phyloP scores from a whole-genome alignment of 2,888 invertebrate genomes.

The Nephrotoma guestfalica region DNA sequence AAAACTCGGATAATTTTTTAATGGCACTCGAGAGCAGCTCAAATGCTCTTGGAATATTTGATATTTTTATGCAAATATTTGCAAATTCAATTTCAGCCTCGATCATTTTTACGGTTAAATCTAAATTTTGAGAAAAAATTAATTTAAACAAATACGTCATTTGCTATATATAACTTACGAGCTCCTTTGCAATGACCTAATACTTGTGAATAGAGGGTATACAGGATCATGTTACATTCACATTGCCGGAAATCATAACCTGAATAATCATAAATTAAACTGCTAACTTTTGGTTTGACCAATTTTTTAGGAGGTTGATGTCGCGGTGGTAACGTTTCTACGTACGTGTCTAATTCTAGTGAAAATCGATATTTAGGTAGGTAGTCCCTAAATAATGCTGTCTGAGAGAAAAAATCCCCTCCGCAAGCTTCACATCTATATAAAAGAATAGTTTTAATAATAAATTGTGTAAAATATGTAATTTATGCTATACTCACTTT shows the following conservation, averaged over 20 bases:
- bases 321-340: not conserved
- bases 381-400: not conserved
- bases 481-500: slow-evolving; percentile 11
- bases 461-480: not conserved
- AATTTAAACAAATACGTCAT: not conserved
- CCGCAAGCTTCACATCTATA: slow-evolving; percentile 40
- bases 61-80: slow-evolving; percentile 37
- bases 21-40: slow-evolving; percentile 36
- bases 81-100: slow-evolving; percentile 43
- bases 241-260: slow-evolving; percentile 36
- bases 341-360: not conserved
- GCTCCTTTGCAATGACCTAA: slow-evolving; percentile 43
- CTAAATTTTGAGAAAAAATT: slow-evolving; percentile 29
- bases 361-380: not conserved
- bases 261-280: slow-evolving; percentile 3
- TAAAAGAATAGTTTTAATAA: not conserved
- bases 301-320: not conserved
- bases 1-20: not conserved
- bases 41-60: slow-evolving; percentile 41
- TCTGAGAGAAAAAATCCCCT: slow-evolving; percentile 34
- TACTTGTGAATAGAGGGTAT: slow-evolving; percentile 40
- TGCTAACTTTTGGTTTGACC: not conserved
- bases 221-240: slow-evolving; percentile 41
- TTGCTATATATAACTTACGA: not conserved
- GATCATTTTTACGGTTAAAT: slow-evolving; percentile 34